phyloP scores from a whole-genome alignment of 2,797 vertebrate genomes.

The Falco novaeseelandiae region DNA sequence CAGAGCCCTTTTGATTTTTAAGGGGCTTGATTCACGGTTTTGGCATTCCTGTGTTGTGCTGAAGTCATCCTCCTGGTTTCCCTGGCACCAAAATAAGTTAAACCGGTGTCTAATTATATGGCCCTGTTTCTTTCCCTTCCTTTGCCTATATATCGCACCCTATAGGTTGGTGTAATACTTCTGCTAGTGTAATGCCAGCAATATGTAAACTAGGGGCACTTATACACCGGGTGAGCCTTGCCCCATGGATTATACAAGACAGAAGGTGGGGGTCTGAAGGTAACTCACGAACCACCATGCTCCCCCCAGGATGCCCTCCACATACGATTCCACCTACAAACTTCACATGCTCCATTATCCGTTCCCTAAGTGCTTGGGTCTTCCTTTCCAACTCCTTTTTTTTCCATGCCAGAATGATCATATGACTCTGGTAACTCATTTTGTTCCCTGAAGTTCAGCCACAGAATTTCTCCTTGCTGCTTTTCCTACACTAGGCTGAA shows the following conservation, averaged over 20 bases:
- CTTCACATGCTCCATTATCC: rapidly evolving
- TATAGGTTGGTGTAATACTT: neutral
- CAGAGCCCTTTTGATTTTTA: neutral
- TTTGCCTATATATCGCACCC: neutral
- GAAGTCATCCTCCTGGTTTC: neutral
- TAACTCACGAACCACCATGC: neutral
- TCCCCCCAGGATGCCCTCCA: neutral
- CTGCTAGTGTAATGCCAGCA: too few relatives aligned
- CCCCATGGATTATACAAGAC: neutral
- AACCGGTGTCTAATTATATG: rapidly evolving
- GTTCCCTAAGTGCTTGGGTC: neutral
- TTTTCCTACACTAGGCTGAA: neutral
- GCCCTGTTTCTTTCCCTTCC: neutral
- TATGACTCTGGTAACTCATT: neutral
- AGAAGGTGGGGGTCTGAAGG: neutral
- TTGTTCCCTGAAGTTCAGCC: neutral
- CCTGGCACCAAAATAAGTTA: neutral
- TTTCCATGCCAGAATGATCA: neutral
- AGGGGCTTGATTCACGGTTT: neutral
- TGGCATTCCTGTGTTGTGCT: rapidly evolving
- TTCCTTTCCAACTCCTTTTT: neutral
- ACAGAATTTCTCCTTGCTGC: neutral
- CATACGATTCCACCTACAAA: neutral
- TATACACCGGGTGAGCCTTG: neutral
- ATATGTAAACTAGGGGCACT: neutral